Percentiles rank a stretch among this genome's conserved stretches.
Evolutionary conservation across 1,140 invertebrate genomes (phyloP).

Genomic region (Drepana arcuata): DNA sequence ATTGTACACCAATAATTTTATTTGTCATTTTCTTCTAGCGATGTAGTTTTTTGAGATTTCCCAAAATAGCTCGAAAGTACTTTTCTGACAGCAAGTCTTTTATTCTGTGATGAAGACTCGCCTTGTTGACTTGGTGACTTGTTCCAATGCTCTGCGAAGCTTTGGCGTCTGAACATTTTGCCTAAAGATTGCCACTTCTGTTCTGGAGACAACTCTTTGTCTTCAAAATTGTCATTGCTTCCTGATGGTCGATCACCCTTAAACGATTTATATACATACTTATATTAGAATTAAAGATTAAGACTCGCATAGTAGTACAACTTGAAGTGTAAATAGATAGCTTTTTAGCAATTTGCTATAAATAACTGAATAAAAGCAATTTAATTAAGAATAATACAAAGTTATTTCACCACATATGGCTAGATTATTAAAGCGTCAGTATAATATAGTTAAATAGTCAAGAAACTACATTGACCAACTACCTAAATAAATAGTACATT

Average conservation of each 20-base stretch:
- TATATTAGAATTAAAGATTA: too few species aligned
- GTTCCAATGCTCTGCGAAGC: conserved; percentile 45
- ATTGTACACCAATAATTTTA: conserved; percentile 20
- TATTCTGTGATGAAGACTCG: conserved; percentile 41
- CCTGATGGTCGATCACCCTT: conserved; percentile 52
- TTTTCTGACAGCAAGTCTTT: conserved; percentile 51
- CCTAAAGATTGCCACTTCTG: conserved; percentile 65
- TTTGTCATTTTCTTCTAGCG: conserved; percentile 25
- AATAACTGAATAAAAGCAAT: too few species aligned
- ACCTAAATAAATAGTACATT: conserved; percentile 6
- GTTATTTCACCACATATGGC: too few species aligned
- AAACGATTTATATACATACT: too few species aligned
- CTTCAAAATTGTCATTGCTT: conserved; percentile 44
- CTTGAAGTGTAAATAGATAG: too few species aligned
- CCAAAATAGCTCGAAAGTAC: conserved; percentile 47
- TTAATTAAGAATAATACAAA: too few species aligned
- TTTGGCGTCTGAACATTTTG: conserved; percentile 59
- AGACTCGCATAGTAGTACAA: too few species aligned
- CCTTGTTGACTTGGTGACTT: conserved; percentile 37
- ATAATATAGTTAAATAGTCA: too few species aligned
- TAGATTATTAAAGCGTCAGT: too few species aligned
- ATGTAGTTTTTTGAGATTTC: conserved; percentile 32
- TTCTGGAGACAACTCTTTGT: conserved; percentile 45
- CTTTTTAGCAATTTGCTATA: too few species aligned
- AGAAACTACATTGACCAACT: not conserved